phyloP scores from a whole-genome alignment of 1,140 invertebrate genomes.

The Drosophila willistoni region DNA sequence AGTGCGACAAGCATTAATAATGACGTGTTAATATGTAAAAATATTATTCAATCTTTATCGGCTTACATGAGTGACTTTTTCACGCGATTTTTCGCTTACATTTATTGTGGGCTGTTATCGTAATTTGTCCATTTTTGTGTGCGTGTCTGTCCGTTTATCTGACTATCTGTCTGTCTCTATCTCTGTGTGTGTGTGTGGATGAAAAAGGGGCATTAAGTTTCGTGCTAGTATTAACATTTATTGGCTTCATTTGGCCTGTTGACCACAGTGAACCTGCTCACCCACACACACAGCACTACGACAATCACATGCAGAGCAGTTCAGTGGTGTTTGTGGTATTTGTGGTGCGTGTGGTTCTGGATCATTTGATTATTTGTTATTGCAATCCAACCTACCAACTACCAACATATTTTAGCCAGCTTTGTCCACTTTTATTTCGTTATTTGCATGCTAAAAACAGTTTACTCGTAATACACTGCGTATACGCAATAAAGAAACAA shows the following conservation, averaged over 20 bases:
- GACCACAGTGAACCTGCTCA: conserved; percentile 35
- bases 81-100: conserved; percentile 22
- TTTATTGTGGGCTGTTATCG: conserved; percentile 5
- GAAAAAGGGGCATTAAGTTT: conserved; percentile 17
- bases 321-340: conserved; percentile 35
- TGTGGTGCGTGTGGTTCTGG: conserved; percentile 51
- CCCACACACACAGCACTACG: conserved; percentile 8
- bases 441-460: conserved; percentile 51
- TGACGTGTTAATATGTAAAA: conserved; percentile 59
- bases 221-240: conserved; percentile 46
- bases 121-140: conserved; percentile 9
- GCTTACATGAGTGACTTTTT: conserved; percentile 46
- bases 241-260: conserved; percentile 66
- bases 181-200: background rate
- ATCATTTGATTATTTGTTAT: conserved; percentile 40
- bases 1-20: conserved; percentile 58
- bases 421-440: conserved; percentile 14
- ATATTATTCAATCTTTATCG: conserved; percentile 66
- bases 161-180: too few relatives aligned
- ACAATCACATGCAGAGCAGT: conserved; percentile 28
- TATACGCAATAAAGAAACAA: conserved; percentile 71
- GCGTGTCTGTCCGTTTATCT: background rate
- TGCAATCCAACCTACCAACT: background rate
- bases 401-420: background rate
- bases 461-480: conserved; percentile 63